A percentile compares a stretch with the other conserved stretches of the same genome.
These are phyloP conservation scores for Helicoverpa zea DNA, from an alignment of 1,140 invertebrate genomes.

Conservation along the genomic window DNA sequence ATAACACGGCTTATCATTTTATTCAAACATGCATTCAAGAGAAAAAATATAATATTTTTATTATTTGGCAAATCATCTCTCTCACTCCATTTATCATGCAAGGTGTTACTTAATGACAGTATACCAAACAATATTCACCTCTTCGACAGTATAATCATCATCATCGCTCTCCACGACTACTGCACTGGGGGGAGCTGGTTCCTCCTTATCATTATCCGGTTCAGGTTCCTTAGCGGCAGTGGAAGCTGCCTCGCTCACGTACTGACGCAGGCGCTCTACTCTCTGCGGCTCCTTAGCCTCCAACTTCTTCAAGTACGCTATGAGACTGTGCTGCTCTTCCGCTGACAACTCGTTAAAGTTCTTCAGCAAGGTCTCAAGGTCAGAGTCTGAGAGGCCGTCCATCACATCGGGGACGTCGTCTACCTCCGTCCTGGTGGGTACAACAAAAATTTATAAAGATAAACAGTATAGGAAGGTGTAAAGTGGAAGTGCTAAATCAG, in stretches of 20 bases:
- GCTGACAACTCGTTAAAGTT: conserved; percentile 92
- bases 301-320: conserved; percentile 92
- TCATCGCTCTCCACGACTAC: conserved; percentile 75
- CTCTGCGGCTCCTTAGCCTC: conserved; percentile 90
- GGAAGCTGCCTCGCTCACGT: conserved; percentile 73
- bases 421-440: conserved; percentile 61
- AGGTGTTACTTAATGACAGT: not conserved
- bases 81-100: not conserved
- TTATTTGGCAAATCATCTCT: not conserved
- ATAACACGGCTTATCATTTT: no score
- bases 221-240: conserved; percentile 37
- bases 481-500: not conserved
- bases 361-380: conserved; percentile 91
- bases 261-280: conserved; percentile 89
- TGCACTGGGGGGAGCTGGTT: not conserved
- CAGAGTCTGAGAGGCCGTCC: conserved; percentile 91
- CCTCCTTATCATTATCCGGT: not conserved
- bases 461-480: not conserved
- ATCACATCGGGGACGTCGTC: conserved; percentile 79
- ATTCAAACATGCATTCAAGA: no score
- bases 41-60: no score
- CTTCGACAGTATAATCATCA: conserved; percentile 81
- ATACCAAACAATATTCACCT: conserved; percentile 58
- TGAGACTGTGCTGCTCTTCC: conserved; percentile 93
- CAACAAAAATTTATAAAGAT: conserved; percentile 10